Conservation (phyloP, 1,140 invertebrate genomes). For the Neodiprion fabricii region DNA sequence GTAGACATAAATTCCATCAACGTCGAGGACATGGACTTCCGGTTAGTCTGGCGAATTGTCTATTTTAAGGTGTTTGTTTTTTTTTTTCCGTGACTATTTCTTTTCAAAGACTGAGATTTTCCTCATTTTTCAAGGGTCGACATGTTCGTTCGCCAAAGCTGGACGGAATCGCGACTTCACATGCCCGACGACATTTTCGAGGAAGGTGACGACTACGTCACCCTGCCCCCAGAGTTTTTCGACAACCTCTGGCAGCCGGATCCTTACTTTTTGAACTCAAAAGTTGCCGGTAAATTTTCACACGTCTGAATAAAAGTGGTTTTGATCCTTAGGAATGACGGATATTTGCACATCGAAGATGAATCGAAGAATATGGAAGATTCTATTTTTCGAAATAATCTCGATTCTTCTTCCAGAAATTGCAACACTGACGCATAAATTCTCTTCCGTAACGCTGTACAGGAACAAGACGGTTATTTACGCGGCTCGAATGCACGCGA, state of each 20-base stretch:
- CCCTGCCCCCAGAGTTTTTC: conserved; percentile 79
- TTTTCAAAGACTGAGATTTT: background rate
- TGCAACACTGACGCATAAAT: conserved; percentile 78
- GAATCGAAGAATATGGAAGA: too few species aligned
- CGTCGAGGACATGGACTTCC: conserved; percentile 86
- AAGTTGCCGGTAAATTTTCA: conserved; percentile 72
- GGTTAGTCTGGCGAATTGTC: conserved; percentile 59
- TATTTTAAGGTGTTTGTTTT: background rate
- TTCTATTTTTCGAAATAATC: background rate
- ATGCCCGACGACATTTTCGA: conserved; percentile 78
- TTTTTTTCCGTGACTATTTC: background rate
- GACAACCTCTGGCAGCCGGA: conserved; percentile 87
- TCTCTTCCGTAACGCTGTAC: conserved; percentile 79
- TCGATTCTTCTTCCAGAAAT: conserved; percentile 67
- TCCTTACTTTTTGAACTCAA: conserved; percentile 85
- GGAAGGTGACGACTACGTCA: conserved; percentile 78
- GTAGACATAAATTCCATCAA: conserved; percentile 87
- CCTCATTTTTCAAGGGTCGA: conserved; percentile 69
- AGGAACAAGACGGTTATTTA: conserved; percentile 81
- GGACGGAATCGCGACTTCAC: conserved; percentile 77
- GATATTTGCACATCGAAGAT: too few species aligned
- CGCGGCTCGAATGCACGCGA: conserved; percentile 80
- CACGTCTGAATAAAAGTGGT: background rate
- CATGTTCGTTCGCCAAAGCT: conserved; percentile 83
- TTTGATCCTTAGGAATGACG: too few species aligned